Percentiles rank a stretch among this genome's conserved stretches.
phyloP scores from a whole-genome alignment of 2,113 vertebrate species.

The Martes martes region DNA sequence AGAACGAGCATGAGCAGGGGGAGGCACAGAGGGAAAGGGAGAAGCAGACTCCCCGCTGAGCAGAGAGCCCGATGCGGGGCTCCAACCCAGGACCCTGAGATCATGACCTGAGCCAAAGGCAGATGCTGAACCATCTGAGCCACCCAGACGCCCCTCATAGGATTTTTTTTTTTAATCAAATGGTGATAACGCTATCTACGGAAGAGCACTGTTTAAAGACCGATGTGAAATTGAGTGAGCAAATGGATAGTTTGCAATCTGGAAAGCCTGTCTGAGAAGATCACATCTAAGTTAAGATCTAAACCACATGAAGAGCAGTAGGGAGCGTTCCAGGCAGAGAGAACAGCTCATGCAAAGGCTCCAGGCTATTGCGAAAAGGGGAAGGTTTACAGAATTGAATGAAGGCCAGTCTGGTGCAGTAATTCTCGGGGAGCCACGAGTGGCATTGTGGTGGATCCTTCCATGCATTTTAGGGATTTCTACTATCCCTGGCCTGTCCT shows the following conservation, averaged over 20 bases:
- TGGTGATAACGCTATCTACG: not conserved
- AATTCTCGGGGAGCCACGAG: not conserved
- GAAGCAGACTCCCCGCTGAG: not conserved
- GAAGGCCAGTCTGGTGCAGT: not conserved
- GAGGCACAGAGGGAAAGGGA: not conserved
- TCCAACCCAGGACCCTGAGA: not conserved
- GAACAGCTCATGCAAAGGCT: not conserved
- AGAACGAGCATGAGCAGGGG: not conserved
- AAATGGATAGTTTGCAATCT: not conserved
- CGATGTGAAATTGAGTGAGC: not conserved
- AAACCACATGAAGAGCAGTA: not conserved
- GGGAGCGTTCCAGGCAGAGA: not conserved
- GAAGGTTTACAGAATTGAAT: not conserved
- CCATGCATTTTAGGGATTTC: not conserved
- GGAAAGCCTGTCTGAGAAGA: not conserved
- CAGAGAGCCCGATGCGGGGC: fast-evolving
- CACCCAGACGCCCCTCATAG: not conserved
- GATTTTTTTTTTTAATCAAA: not conserved
- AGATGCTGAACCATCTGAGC: not conserved
- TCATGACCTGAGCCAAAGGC: not conserved
- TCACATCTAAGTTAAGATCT: not conserved
- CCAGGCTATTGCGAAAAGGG: not conserved
- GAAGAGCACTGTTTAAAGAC: not conserved
- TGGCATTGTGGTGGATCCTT: not conserved
- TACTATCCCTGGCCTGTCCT: not conserved